Evolutionary conservation across 2,797 vertebrate species (phyloP).

Genomic region (Phrynocephalus vlangalii): DNA sequence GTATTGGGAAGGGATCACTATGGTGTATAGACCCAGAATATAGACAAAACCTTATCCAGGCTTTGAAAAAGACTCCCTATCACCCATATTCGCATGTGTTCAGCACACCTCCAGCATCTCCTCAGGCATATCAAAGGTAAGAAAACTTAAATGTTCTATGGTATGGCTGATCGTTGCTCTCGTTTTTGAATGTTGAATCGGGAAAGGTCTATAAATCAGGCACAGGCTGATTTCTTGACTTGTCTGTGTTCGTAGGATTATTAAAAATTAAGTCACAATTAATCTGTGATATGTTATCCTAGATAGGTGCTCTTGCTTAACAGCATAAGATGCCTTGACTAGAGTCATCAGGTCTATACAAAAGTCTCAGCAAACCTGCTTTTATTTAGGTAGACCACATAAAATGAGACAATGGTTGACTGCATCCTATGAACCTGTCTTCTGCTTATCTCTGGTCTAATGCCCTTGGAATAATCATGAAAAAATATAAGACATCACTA

Average conservation of each 20-base stretch:
- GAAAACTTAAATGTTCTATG: conserved; percentile 61
- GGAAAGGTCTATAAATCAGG: accelerated
- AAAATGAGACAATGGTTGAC: background rate
- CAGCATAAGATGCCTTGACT: background rate
- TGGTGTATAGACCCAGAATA: conserved; percentile 89
- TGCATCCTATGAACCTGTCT: background rate
- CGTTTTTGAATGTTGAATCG: background rate
- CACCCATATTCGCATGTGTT: conserved; percentile 94
- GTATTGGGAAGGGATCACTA: conserved; percentile 86
- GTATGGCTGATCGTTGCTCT: conserved; percentile 52
- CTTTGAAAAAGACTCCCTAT: conserved; percentile 98
- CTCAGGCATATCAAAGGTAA: conserved; percentile 92
- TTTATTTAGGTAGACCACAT: too few relatives aligned
- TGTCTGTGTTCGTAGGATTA: background rate
- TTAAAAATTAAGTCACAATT: background rate
- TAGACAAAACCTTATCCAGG: conserved; percentile 98
- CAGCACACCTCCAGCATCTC: conserved; percentile 90
- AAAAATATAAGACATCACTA: background rate
- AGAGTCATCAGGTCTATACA: too few relatives aligned
- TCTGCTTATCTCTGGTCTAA: background rate
- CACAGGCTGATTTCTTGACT: background rate
- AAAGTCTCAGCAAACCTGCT: too few relatives aligned
- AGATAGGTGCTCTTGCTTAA: background rate
- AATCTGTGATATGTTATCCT: background rate
- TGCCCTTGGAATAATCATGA: background rate